Conservation (phyloP, 2,113 vertebrate species). For the Geococcyx californianus region DNA sequence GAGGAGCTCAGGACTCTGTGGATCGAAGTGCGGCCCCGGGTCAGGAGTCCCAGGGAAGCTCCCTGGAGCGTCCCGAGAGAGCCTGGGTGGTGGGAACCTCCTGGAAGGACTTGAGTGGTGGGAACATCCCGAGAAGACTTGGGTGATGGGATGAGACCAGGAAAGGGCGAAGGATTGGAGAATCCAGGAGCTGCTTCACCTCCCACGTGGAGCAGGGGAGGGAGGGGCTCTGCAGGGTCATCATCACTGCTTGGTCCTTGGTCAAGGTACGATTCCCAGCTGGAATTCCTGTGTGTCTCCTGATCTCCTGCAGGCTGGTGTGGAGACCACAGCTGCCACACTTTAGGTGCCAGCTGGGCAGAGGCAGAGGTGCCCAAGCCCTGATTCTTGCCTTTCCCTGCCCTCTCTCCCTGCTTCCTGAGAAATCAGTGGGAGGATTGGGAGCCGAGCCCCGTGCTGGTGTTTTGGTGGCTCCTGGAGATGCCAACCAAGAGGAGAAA, state of each 20-base stretch:
- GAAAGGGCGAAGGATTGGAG: fast-evolving
- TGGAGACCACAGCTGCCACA: background rate
- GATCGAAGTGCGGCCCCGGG: background rate
- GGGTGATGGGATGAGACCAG: too few relatives aligned
- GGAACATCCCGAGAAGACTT: too few relatives aligned
- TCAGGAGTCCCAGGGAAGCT: fast-evolving
- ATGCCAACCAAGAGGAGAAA: background rate
- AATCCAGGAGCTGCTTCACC: fast-evolving
- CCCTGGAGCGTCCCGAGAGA: background rate
- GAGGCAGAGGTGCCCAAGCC: fast-evolving
- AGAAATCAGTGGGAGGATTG: background rate
- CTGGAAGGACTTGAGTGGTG: too few relatives aligned
- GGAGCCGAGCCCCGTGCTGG: background rate
- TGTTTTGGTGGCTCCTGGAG: background rate
- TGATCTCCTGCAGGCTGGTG: too few relatives aligned
- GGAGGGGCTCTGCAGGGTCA: background rate
- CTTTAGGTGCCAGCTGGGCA: background rate
- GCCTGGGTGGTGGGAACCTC: too few relatives aligned
- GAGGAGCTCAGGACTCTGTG: fast-evolving
- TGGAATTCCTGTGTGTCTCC: background rate
- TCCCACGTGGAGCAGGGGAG: too few relatives aligned
- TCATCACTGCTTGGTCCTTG: background rate
- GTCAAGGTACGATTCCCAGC: background rate
- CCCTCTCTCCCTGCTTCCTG: background rate
- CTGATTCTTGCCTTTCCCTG: too few relatives aligned